Evolutionary conservation across 2,888 invertebrate genomes (phyloP), one percentile per base, ranked within the genome.

Genomic region (Galeopsomyia nigrocyanea): DNA sequence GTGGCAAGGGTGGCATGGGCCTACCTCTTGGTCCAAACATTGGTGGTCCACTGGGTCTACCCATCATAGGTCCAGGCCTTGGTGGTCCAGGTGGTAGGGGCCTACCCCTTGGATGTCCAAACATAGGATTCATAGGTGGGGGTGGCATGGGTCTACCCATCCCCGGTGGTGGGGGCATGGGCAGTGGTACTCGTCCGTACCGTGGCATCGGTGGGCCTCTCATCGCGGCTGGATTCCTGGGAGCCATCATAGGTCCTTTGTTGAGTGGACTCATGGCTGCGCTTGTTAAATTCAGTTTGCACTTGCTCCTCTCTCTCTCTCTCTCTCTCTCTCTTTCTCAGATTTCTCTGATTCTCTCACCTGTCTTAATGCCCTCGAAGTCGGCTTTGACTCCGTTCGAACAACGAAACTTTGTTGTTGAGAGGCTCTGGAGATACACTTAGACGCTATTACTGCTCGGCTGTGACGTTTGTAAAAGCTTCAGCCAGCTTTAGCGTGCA

Each of bases 191-290:
- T 68, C 80, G 77, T 17, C 80, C 74, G 16, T 75, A 80, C 16
- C 80, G 76, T 17, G 78, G 79, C 76, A 79, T 78, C 2, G 80
- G 80, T 9, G 81, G 82, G 3, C 84, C 79, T 77, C 80, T 78
- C 5, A 80, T 79, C 3, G 68, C 76, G 16, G 82, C 80, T 47
- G 82, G 80, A 68, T 81, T 74, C 73, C 84, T 77, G 10, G 82
- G 79, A 16, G 82, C 82, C 72, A 83, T 61, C 2, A 83, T 56
- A 0, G 84, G 80, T 65, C 83, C 84, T 73, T 82, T 79, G 56
- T 84, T 84, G 22, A 83, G 70, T 16, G 85, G 84, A 65, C 84
- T 84, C 85, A 85, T 85, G 21, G 16, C n/a, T 50, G 13, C n/a
- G 58, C 17, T 13, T 39, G 39, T 39, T 10, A 39, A n/a, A 39